These are phyloP conservation scores for Acanthosepion lycidas DNA, from an alignment of 2,888 invertebrate genomes.

Conservation along the genomic window DNA sequence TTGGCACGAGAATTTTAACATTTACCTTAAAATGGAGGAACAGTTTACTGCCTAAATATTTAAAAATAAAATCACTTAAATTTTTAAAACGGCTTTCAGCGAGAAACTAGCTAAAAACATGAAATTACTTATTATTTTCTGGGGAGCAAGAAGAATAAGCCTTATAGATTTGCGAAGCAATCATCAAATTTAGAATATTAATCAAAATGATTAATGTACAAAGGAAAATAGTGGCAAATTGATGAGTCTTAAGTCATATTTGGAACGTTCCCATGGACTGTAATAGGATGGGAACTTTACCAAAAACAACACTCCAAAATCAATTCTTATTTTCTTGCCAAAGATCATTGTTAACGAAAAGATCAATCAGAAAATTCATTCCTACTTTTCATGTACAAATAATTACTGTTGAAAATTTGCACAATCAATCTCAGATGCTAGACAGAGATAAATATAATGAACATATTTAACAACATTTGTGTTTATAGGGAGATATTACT, in stretches of 20 bases:
- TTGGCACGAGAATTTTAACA: too few species aligned
- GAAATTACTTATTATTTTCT: not conserved
- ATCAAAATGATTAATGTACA: conserved; percentile 33
- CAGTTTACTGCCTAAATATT: too few species aligned
- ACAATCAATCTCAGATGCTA: not conserved
- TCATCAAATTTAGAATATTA: not conserved
- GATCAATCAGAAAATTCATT: not conserved
- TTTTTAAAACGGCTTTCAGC: too few species aligned
- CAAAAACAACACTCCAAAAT: conserved; percentile 14
- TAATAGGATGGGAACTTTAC: conserved; percentile 18
- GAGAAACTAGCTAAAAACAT: not conserved
- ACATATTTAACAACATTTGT: not conserved
- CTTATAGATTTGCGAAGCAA: not conserved
- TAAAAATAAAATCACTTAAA: too few species aligned
- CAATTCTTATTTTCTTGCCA: not conserved
- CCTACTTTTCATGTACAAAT: conserved; percentile 21
- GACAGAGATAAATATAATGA: not conserved
- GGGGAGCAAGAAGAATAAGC: not conserved
- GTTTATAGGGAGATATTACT: not conserved
- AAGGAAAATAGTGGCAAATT: conserved; percentile 18
- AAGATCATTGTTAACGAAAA: not conserved
- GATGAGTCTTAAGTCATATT: conserved; percentile 23
- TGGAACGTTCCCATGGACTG: not conserved
- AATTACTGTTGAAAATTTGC: not conserved
- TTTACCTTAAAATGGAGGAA: too few species aligned